Conservation (phyloP, 2,888 invertebrate genomes). For the Galeopsomyia nigrocyanea region DNA sequence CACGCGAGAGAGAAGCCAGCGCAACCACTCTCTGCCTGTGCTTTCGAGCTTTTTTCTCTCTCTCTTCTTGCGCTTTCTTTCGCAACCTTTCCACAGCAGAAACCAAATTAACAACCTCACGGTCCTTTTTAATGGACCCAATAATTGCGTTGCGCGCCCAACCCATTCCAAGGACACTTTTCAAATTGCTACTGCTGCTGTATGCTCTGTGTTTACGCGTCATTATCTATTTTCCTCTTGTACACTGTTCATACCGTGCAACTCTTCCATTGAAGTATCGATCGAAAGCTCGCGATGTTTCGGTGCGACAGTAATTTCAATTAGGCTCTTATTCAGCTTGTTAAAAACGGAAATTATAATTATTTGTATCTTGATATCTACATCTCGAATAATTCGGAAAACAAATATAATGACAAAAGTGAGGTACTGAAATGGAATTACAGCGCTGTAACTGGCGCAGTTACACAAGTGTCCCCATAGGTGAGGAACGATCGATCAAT, state of each 20-base stretch:
- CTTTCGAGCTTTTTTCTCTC: neutral
- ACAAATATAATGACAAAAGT: neutral
- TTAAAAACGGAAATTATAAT: too few relatives aligned
- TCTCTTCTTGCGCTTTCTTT: slow-evolving; percentile 5
- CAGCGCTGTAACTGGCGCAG: neutral
- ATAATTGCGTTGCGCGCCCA: neutral
- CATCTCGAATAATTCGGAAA: too few relatives aligned
- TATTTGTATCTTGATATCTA: neutral
- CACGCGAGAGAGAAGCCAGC: neutral
- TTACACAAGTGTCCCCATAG: slow-evolving; percentile 29
- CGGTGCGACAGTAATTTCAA: too few relatives aligned
- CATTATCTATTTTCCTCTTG: too few relatives aligned
- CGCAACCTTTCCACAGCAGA: neutral
- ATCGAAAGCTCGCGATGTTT: too few relatives aligned
- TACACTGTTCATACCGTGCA: too few relatives aligned
- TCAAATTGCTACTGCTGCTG: too few relatives aligned
- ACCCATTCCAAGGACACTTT: too few relatives aligned
- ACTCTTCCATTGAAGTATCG: too few relatives aligned
- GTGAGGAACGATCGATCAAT: slow-evolving; percentile 26
- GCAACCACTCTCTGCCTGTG: neutral
- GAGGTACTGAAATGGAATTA: too few relatives aligned
- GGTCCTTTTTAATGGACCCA: slow-evolving; percentile 19
- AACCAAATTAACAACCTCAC: slow-evolving; percentile 13
- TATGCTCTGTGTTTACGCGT: too few relatives aligned
- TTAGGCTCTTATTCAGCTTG: too few relatives aligned